Conservation (phyloP, 1,140 invertebrate species). For the Habropoda laboriosa region DNA sequence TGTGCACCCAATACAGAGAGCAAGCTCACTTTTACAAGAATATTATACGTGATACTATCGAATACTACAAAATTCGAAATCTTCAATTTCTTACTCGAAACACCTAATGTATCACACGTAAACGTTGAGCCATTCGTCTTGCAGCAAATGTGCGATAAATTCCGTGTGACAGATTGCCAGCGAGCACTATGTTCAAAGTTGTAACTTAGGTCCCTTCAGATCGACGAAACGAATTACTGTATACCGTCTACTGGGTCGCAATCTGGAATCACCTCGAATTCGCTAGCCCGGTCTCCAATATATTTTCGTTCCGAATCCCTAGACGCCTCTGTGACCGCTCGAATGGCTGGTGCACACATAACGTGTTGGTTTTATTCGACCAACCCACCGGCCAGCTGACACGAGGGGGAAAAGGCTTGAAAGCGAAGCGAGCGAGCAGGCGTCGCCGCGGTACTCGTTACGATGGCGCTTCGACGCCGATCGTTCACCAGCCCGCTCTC, state of each 20-base stretch:
- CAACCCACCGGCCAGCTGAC: conserved; percentile 53
- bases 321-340: conserved; percentile 36
- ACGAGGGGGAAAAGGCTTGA: conserved; percentile 42
- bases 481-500: conserved; percentile 30
- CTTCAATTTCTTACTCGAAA: too few species aligned
- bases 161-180: too few species aligned
- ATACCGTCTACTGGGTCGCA: not conserved
- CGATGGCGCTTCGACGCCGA: conserved; percentile 31
- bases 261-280: conserved; percentile 21
- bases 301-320: conserved; percentile 59
- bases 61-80: too few species aligned
- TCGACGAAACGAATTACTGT: too few species aligned
- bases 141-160: too few species aligned
- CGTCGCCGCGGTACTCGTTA: conserved; percentile 53
- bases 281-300: conserved; percentile 39
- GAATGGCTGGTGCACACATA: conserved; percentile 31
- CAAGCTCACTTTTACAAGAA: too few species aligned
- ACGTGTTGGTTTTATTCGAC: conserved; percentile 69
- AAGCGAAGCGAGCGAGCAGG: conserved; percentile 28
- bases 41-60: too few species aligned
- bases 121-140: too few species aligned
- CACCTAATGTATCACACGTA: too few species aligned
- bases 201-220: too few species aligned
- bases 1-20: too few species aligned
- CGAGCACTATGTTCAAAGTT: too few species aligned